Percentiles rank a stretch among this genome's conserved stretches.
Conservation (phyloP, 2,113 vertebrate genomes). For the Marmota monax region DNA sequence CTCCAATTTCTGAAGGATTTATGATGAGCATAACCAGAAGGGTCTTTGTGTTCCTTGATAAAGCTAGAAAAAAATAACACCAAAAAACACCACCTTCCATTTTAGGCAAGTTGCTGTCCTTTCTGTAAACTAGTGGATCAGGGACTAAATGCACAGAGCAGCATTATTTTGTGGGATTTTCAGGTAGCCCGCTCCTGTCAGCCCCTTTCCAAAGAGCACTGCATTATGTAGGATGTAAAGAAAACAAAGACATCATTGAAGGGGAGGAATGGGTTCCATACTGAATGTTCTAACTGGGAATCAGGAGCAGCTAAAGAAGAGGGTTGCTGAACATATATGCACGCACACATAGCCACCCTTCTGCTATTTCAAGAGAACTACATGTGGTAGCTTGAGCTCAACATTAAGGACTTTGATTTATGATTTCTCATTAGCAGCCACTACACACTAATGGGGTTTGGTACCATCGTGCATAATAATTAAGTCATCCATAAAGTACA, state of each 20-base stretch:
- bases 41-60: not conserved
- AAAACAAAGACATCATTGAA: not conserved
- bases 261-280: not conserved
- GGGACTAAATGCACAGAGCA: not conserved
- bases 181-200: not conserved
- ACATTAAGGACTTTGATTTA: slow-evolving; percentile 68
- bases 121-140: not conserved
- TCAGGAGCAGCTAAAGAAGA: not conserved
- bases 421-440: slow-evolving; percentile 70
- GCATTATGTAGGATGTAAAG: not conserved
- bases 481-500: slow-evolving; percentile 63
- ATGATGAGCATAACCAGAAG: not conserved
- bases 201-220: not conserved
- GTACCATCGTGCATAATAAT: slow-evolving; percentile 62
- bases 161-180: not conserved
- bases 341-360: not conserved
- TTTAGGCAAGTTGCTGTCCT: not conserved
- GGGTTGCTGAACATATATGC: not conserved
- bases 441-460: slow-evolving; percentile 12
- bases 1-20: not conserved
- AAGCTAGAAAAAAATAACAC: not conserved
- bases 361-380: not conserved
- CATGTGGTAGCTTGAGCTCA: not conserved
- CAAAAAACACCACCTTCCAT: not conserved
- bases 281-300: slow-evolving; percentile 27